Evolutionary conservation across 2,888 invertebrate genomes (phyloP), one percentile per base, ranked within the genome.

Genomic region (Yponomeuta malinellus): DNA sequence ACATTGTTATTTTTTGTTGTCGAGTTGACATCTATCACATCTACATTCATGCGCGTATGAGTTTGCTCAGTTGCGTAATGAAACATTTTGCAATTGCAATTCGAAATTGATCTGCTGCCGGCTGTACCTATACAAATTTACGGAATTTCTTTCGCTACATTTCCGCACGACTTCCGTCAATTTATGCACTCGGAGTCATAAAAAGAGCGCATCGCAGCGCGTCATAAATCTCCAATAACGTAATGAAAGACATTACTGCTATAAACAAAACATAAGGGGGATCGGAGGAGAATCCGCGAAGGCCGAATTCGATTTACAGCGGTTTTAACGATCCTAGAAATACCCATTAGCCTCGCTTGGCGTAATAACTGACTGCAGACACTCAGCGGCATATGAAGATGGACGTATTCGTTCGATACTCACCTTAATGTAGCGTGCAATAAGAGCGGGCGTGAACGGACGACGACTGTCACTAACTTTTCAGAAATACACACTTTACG

Each of bases 311-410:
- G 52, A 72, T 75, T 75, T 72, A 74, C 74, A 72, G 72, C 71
- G 68, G 72, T 72, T 76, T 78, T 81, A 77, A 79, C 76, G 77
- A 78, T 72, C 72, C 76, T 75, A 75, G 75, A 76, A 76, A 80
- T 79, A 79, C 37, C 77, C 73, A 76, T 72, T 71, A 75, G 71
- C 75, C 75, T 77, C 74, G 76, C 65, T 74, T 75, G 75, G 76
- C 74, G 75, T 77, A 78, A 76, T 74, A 72, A 72, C 65, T 59
- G 52, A 43, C 43, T 15, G 52, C 15, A 59, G 15, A 10, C 31
- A 12, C 65, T 8, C 65, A 33, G 10, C 29, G n/a, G 31, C 10
- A 65, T 12, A 65, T 65, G 10, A 31, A 10, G 65, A 15, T 59
- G 52, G 52, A 59, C 52, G 52, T 5, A 12, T 15, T 15, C 43